Evolutionary conservation across 2,888 invertebrate species (phyloP), one percentile per base, ranked within the genome.

Genomic region (Torymus tubicola): DNA sequence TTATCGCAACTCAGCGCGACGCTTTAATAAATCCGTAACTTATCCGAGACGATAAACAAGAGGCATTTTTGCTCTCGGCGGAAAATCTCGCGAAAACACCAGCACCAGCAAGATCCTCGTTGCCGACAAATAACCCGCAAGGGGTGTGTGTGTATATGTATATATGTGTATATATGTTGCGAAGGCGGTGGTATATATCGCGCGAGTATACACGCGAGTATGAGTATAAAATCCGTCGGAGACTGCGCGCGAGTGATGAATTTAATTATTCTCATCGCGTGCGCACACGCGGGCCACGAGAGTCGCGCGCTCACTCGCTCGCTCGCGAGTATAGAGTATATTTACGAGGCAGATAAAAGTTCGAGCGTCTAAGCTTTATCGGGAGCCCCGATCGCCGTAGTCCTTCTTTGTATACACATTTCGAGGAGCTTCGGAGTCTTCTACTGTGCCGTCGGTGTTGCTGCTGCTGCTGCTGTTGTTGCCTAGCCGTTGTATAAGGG

Each of bases 221-320:
- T 24, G 71, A 72, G 64, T 58, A 58, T 79, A 73, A 79, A 73
- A 73, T 73, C 73, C 73, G 42, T 53, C 67, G 68, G 68, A 79
- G 61, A n/a, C 65, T 75, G 58, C 57, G 74, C 21, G 31, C 74
- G 65, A 65, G 81, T 81, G 81, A 83, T 83, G 79, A 81, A 83
- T 83, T 83, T 83, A 83, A 83, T 83, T 83, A 81, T 83, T 83
- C 83, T 53, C 80, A 80, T 83, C 81, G 83, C 81, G 81, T 81
- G 81, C 55, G 42, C 80, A 57, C 67, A 53, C 71, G 52, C 24
- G 52, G 18, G 50, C 53, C 21, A 16, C 53, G 70, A 64, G 70
- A 78, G 13, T 77, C 70, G 52, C 24, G 75, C 64, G n/a, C n/a
- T n/a, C n/a, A n/a, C n/a, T n/a, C 24, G 75, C 64, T 77, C 70